These are phyloP conservation scores for Chalcosyrphus nemorum DNA, from an alignment of 2,888 invertebrate genomes.

Conservation along the genomic window DNA sequence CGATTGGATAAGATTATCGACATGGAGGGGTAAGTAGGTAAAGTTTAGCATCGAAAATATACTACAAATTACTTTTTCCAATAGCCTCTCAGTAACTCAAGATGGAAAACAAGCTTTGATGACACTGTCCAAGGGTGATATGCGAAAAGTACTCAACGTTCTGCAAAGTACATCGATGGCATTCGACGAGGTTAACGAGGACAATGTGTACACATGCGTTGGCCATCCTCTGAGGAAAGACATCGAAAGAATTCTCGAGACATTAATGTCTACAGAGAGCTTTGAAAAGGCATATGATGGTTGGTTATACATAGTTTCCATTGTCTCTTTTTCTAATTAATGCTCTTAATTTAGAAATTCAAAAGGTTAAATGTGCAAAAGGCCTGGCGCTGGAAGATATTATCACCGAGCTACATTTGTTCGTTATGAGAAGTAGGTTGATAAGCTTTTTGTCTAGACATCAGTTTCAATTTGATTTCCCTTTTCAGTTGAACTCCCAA, in stretches of 20 bases:
- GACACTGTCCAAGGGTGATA: slow-evolving; percentile 96
- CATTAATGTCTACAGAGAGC: slow-evolving; percentile 84
- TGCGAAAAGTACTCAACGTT: slow-evolving; percentile 98
- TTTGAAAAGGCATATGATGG: slow-evolving; percentile 80
- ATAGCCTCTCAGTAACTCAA: slow-evolving; percentile 91
- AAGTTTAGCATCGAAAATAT: no score
- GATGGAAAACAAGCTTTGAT: slow-evolving; percentile 95
- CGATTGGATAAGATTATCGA: slow-evolving; percentile 92
- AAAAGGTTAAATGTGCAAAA: slow-evolving; percentile 92
- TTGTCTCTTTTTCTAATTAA: not conserved
- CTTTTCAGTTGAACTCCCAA: slow-evolving; percentile 93
- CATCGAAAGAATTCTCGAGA: slow-evolving; percentile 93
- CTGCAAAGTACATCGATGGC: slow-evolving; percentile 98
- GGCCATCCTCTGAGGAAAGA: slow-evolving; percentile 97
- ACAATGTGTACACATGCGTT: slow-evolving; percentile 96
- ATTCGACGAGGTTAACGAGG: slow-evolving; percentile 93
- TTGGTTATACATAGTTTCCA: slow-evolving; percentile 56
- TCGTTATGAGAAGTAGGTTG: slow-evolving; percentile 92
- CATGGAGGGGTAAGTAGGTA: slow-evolving; percentile 88
- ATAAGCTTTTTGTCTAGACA: not conserved
- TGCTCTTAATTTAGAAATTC: slow-evolving; percentile 84
- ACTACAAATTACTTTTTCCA: no score
- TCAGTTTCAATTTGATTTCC: not conserved
- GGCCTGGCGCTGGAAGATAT: slow-evolving; percentile 97
- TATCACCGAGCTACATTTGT: slow-evolving; percentile 93